Evolutionary conservation across 2,113 vertebrate genomes (phyloP).

Genomic region (Eptesicus fuscus): DNA sequence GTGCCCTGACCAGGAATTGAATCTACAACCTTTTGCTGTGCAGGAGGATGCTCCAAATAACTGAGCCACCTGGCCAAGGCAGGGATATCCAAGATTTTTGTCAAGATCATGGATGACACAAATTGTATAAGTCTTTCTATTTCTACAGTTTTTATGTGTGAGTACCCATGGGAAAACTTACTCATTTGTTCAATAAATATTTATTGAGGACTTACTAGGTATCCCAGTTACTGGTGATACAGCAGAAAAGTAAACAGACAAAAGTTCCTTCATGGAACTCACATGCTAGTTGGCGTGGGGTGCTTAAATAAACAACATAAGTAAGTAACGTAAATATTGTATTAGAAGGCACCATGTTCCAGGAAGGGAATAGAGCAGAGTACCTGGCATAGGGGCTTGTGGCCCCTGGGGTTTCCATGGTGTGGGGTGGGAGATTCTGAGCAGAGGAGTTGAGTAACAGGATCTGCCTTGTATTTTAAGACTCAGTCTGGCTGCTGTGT

Average conservation of each 20-base stretch:
- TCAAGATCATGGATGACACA: not conserved
- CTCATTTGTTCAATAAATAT: not conserved
- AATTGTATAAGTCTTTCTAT: not conserved
- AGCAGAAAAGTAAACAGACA: not conserved
- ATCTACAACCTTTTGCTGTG: not conserved
- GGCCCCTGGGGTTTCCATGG: not conserved
- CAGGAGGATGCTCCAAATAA: not conserved
- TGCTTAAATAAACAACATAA: not conserved
- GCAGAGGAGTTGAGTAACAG: too few relatives aligned
- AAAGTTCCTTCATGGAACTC: not conserved
- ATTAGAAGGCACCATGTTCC: not conserved
- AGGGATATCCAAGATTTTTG: not conserved
- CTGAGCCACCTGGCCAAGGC: not conserved
- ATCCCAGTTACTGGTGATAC: not conserved
- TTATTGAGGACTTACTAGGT: not conserved
- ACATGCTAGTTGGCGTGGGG: not conserved
- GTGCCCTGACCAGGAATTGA: not conserved
- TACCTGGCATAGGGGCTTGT: accelerated
- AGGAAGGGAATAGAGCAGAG: not conserved
- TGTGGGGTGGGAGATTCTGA: not conserved
- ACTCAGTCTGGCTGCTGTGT: not conserved
- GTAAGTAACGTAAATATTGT: not conserved
- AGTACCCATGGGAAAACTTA: not conserved
- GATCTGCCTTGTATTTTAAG: not conserved
- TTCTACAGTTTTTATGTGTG: not conserved